Evolutionary conservation across 2,888 invertebrate genomes (phyloP), one percentile per base, ranked within the genome.

Genomic region (Calliopum simillimum): DNA sequence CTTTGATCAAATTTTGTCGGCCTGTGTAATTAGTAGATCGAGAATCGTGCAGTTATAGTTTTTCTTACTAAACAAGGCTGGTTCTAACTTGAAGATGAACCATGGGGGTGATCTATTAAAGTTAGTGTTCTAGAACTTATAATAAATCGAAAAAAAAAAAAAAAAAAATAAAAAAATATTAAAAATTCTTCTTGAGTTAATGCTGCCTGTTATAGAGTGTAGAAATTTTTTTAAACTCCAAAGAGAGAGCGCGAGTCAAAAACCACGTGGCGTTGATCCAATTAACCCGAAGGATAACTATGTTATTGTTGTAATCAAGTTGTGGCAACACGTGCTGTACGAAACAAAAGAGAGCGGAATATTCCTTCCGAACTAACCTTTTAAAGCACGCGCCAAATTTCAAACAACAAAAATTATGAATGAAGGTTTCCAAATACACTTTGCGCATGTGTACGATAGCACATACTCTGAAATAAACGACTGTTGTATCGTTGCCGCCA

Each of bases 261-360:
- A 74, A 79, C 73, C 78, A 81, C 81, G 80, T 83, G 83, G 76
- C 74, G 78, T 75, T 77, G 77, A 76, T 77, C 74, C 83, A 83
- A 83, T 82, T 83, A 82, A 80, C 73, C 72, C 72, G 62, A 69
- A 72, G 74, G 59, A 66, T 74, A 75, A 73, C 58, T 68, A 74
- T 73, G 73, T 75, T 75, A 76, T 74, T 76, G 33, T 33, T 33
- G 77, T 75, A 76, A 73, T 71, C 72, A 68, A 71, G 68, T 69
- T 71, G 73, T 55, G 72, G 71, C 76, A 76, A 75, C 76, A 76
- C 76, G 77, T 77, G 75, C 68, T 72, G 49, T 25, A 19, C 14
- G 21, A 33, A 44, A 16, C 62, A 69, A 58, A 67, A 68, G 65
- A 56, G 55, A 59, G n/a, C n/a, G n/a, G n/a, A 43, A 46, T 46